Evolutionary conservation across 2,113 vertebrate genomes (phyloP).

Genomic region (Rhadina sibilatrix): DNA sequence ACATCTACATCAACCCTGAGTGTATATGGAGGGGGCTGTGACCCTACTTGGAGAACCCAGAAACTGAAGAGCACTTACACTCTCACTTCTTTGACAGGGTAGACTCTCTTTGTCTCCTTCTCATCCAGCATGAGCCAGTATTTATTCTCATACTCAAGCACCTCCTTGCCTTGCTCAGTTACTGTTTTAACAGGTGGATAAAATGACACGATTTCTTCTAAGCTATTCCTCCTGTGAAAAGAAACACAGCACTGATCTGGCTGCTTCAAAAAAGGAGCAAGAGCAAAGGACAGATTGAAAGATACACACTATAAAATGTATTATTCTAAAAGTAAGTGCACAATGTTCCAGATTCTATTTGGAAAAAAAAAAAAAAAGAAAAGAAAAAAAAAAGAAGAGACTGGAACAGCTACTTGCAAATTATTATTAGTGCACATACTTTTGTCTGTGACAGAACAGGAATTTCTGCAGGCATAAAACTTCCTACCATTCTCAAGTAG

Average conservation of each 20-base stretch:
- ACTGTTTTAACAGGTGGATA: constrained; percentile 86
- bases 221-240: constrained; percentile 73
- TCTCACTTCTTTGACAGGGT: constrained; percentile 82
- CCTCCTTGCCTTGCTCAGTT: constrained; percentile 88
- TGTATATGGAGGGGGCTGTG: background rate
- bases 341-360: background rate
- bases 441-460: background rate
- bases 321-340: background rate
- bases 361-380: background rate
- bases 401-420: background rate
- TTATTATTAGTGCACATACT: background rate
- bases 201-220: constrained; percentile 82
- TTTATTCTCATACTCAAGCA: constrained; percentile 89
- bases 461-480: background rate
- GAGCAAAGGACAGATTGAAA: background rate
- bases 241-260: background rate
- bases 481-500: background rate
- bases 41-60: background rate
- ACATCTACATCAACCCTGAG: background rate
- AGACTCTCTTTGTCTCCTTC: constrained; percentile 71
- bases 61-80: constrained; percentile 75
- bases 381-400: background rate
- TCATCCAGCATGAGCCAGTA: constrained; percentile 96
- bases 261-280: background rate
- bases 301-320: background rate